Conservation (phyloP, 2,797 vertebrate species). For the Pipistrellus nathusii region DNA sequence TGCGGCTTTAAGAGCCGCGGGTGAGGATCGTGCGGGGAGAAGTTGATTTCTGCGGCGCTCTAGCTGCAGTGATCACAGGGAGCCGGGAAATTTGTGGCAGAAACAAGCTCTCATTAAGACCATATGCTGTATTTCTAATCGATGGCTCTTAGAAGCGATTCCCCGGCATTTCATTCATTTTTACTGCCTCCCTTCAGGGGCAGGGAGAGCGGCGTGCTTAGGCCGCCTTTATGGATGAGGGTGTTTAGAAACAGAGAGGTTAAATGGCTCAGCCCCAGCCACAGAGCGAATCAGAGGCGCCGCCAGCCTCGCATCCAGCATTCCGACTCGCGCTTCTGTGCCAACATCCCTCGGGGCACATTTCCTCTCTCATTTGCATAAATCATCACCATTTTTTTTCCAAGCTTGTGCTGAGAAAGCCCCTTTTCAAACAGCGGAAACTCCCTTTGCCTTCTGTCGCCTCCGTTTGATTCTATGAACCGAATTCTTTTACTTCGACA, state of each 20-base stretch:
- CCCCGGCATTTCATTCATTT: slow-evolving; percentile 82
- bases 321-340: slow-evolving; percentile 77
- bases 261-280: slow-evolving; percentile 79
- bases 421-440: slow-evolving; percentile 84
- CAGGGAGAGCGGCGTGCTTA: slow-evolving; percentile 71
- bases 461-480: slow-evolving; percentile 81
- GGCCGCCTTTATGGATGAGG: slow-evolving; percentile 75
- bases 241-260: slow-evolving; percentile 81
- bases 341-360: slow-evolving; percentile 82
- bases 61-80: slow-evolving; percentile 61
- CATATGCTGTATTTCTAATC: slow-evolving; percentile 83
- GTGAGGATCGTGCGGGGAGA: slow-evolving; percentile 56
- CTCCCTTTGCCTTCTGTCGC: slow-evolving; percentile 83
- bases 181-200: slow-evolving; percentile 80
- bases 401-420: slow-evolving; percentile 85
- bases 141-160: slow-evolving; percentile 81
- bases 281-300: slow-evolving; percentile 78
- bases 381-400: slow-evolving; percentile 84
- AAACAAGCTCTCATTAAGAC: slow-evolving; percentile 81
- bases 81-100: slow-evolving; percentile 74
- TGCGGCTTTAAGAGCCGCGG: slow-evolving; percentile 41
- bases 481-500: slow-evolving; percentile 83
- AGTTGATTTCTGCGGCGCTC: slow-evolving; percentile 52
- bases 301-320: slow-evolving; percentile 77
- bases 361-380: slow-evolving; percentile 85